Base-by-base conservation (phyloP, 2,113 vertebrate species). In the Urocitellus parryii region DNA sequence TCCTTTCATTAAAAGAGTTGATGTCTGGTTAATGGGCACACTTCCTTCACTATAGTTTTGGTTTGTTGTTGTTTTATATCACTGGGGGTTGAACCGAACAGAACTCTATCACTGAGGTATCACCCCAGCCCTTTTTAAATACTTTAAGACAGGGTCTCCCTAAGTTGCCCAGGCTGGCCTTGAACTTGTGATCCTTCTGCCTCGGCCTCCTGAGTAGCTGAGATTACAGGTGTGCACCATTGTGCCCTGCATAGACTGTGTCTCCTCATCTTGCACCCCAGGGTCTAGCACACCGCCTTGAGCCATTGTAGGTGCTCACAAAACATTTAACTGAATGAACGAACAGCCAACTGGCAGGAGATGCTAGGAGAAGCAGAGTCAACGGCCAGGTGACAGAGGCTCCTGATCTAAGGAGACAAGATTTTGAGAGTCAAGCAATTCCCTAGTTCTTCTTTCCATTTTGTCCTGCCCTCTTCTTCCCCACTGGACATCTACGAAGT, bases 11-110 rank as follows among this genome's bases (percentile, higher is more conserved):
- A 68, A 39, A 3, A 77, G 61, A 2, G 18, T 16, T 48, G 48
- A 18, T 32, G n/a, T 48, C 37, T 65, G 42, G 1, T 45, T 34
- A 73, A 37, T 9, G 53, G 0, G 1, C 32, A 7, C 2, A 0
- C 20, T 53, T 53, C n/a, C 85, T 86, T 88, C 45, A 16, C 13
- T 70, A 70, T 5, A 70, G 13, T 17, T n/a, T 27, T 63, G 61
- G 67, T n/a, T n/a, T 70, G 14, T n/a, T 34, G 14, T 68, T 68
- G 29, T 68, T 70, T 70, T n/a, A 18, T 7, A 18, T 16, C 17
- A 70, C 17, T n/a, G 7, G 67, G 34, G 34, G 34, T n/a, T 70
- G 67, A 70, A n/a, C 67, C 16, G 2, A 70, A n/a, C 16, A 16
- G 14, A 3, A n/a, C 34, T 18, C 67, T 70, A n/a, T 7, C 67